These are phyloP conservation scores for Limnephilus lunatus DNA, from an alignment of 2,888 invertebrate genomes.

Conservation along the genomic window DNA sequence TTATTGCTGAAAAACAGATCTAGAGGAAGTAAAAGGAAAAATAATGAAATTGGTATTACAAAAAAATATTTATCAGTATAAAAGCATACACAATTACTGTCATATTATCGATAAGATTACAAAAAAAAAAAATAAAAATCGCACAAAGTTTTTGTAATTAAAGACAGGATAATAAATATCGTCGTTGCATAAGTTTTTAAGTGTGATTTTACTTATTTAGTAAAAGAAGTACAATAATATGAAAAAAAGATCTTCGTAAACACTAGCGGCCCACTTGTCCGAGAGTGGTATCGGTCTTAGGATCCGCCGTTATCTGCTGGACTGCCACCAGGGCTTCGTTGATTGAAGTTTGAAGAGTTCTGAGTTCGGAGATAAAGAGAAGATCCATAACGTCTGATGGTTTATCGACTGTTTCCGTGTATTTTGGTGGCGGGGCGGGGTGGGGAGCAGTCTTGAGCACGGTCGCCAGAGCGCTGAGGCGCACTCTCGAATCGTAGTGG, in stretches of 20 bases:
- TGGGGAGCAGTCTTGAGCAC: slow-evolving; percentile 89
- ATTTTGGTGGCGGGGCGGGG: slow-evolving; percentile 80
- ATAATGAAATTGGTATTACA: background rate
- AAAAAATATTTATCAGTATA: background rate
- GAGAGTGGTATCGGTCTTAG: slow-evolving; percentile 95
- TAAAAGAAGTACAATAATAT: background rate
- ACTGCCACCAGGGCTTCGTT: slow-evolving; percentile 96
- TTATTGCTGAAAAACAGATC: background rate
- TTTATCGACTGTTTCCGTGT: slow-evolving; percentile 71
- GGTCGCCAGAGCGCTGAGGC: slow-evolving; percentile 82
- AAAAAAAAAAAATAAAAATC: slow-evolving; percentile 1
- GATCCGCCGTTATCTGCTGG: slow-evolving; percentile 96
- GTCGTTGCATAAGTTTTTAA: background rate
- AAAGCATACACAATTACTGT: background rate
- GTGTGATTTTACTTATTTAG: background rate
- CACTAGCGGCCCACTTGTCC: slow-evolving; percentile 90
- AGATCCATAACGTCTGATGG: slow-evolving; percentile 84
- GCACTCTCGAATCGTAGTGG: slow-evolving; percentile 73
- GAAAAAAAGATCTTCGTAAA: slow-evolving; percentile 62
- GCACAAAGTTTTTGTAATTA: background rate
- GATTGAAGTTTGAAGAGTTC: slow-evolving; percentile 93
- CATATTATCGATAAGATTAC: background rate
- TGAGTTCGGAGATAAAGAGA: slow-evolving; percentile 89
- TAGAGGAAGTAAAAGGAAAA: background rate
- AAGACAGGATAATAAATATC: background rate